A percentile compares a stretch with the other conserved stretches of the same genome.
Evolutionary conservation across 2,113 vertebrate species (phyloP).

Genomic region (Microcebus ravelobensis): DNA sequence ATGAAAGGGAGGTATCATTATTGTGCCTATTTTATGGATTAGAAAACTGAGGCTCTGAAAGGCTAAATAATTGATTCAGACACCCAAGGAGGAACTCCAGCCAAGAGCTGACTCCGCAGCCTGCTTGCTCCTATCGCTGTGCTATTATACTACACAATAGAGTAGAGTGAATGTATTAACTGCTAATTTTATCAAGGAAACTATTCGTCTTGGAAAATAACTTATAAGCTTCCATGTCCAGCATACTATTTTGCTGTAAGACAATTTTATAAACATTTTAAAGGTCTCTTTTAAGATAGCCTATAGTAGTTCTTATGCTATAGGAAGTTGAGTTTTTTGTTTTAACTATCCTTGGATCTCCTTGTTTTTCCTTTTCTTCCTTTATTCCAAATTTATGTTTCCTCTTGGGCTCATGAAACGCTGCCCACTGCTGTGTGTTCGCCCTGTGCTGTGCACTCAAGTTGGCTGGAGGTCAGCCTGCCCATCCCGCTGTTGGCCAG

Average conservation of each 20-base stretch:
- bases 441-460: background rate
- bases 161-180: background rate
- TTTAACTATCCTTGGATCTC: background rate
- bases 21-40: background rate
- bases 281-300: background rate
- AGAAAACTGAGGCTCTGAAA: background rate
- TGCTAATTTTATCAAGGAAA: background rate
- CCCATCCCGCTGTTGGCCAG: background rate
- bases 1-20: background rate
- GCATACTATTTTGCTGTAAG: background rate
- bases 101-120: background rate
- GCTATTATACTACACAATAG: background rate
- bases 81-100: background rate
- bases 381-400: constrained; percentile 52
- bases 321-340: background rate
- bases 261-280: background rate
- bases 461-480: background rate
- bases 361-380: constrained; percentile 28
- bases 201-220: background rate
- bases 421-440: background rate
- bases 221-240: background rate
- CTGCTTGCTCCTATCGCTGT: background rate
- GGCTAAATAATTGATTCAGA: background rate
- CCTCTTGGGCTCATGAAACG: constrained; percentile 27
- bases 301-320: background rate